Evolutionary conservation across 2,888 invertebrate species (phyloP).

Genomic region (Schizaphis graminum): DNA sequence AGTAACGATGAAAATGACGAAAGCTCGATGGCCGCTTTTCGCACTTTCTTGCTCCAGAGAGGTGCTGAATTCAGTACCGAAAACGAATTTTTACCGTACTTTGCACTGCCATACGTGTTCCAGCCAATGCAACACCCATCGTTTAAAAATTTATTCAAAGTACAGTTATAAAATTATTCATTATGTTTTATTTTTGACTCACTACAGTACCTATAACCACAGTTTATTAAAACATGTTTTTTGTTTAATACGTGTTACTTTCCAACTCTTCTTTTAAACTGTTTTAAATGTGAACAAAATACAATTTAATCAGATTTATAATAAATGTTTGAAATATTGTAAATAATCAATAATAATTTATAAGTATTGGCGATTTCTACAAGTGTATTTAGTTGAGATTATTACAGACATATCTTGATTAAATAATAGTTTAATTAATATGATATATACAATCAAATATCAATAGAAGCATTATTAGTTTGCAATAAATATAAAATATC

Average conservation of each 20-base stretch:
- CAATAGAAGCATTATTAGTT: background rate
- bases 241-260: background rate
- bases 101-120: constrained; percentile 75
- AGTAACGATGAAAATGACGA: constrained; percentile 50
- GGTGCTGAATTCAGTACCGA: constrained; percentile 73
- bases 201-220: background rate
- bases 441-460: too few relatives aligned
- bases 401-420: too few relatives aligned
- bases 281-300: background rate
- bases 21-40: constrained; percentile 70
- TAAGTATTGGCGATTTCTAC: background rate
- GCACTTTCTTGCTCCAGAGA: constrained; percentile 71
- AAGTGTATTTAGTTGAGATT: background rate
- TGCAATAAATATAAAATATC: background rate
- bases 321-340: background rate
- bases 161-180: constrained; percentile 59
- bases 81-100: constrained; percentile 74
- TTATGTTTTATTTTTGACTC: background rate
- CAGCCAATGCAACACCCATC: constrained; percentile 74
- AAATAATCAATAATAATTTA: background rate
- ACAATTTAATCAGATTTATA: background rate
- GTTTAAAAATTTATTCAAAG: constrained; percentile 73
- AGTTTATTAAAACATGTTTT: background rate
- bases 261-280: background rate
- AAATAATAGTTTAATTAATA: background rate